Conservation (phyloP, 2,888 invertebrate species). For the Scaptomyza caliginosa region DNA sequence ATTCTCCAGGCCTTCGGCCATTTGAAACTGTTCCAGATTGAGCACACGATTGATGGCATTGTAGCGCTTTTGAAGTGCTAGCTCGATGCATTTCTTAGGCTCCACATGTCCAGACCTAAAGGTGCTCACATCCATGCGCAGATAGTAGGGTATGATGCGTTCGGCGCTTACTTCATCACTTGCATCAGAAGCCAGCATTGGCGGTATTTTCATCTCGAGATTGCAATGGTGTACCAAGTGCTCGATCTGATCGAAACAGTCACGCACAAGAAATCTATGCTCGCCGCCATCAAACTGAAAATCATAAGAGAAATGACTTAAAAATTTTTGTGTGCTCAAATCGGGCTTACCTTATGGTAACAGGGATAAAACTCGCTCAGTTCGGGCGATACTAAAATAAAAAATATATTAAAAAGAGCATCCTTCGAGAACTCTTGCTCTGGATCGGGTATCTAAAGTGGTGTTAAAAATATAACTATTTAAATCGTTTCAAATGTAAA, state of each 20-base stretch:
- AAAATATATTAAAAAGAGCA: slow-evolving; percentile 76
- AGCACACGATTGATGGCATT: slow-evolving; percentile 74
- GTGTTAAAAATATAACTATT: neutral
- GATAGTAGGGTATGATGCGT: slow-evolving; percentile 56
- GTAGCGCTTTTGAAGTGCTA: slow-evolving; percentile 72
- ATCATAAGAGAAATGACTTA: neutral
- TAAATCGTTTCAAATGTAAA: neutral
- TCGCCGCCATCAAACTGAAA: slow-evolving; percentile 68
- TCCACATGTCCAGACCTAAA: slow-evolving; percentile 74
- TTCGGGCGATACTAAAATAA: slow-evolving; percentile 61
- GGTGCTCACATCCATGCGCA: slow-evolving; percentile 77
- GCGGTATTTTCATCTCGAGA: slow-evolving; percentile 71
- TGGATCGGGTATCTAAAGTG: slow-evolving; percentile 74
- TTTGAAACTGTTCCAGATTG: slow-evolving; percentile 76
- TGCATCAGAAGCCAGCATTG: slow-evolving; percentile 10
- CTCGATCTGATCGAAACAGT: slow-evolving; percentile 77
- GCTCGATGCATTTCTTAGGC: slow-evolving; percentile 69
- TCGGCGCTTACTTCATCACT: slow-evolving; percentile 12
- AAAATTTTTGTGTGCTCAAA: neutral
- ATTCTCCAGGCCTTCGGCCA: slow-evolving; percentile 71
- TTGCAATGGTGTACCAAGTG: slow-evolving; percentile 67
- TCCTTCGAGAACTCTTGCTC: slow-evolving; percentile 59
- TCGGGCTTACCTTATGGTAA: slow-evolving; percentile 74
- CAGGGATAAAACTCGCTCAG: slow-evolving; percentile 81
- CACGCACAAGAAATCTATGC: slow-evolving; percentile 79